Percentiles rank a stretch among this genome's conserved stretches.
These are phyloP conservation scores for Denticeps clupeoides DNA, from an alignment of 2,797 vertebrate genomes.

Conservation along the genomic window DNA sequence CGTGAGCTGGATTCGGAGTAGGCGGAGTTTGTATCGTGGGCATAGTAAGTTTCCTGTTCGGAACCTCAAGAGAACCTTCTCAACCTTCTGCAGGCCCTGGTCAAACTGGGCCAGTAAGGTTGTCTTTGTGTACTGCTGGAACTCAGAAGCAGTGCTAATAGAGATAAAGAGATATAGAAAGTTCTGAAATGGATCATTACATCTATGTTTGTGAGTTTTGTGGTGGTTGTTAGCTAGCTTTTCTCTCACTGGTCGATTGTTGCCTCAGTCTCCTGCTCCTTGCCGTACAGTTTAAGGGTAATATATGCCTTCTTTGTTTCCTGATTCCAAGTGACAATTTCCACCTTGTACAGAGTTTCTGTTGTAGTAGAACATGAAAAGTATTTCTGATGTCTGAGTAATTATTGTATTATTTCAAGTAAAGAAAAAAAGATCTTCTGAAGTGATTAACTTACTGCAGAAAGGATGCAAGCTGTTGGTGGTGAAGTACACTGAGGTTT, in stretches of 20 bases:
- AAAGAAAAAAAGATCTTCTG: background rate
- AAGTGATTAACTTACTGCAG: constrained; percentile 51
- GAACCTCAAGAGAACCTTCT: constrained; percentile 48
- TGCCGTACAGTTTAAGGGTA: constrained; percentile 45
- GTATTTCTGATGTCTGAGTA: background rate
- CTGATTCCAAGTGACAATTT: constrained; percentile 57
- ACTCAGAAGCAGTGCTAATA: constrained; percentile 42
- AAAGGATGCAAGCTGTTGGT: constrained; percentile 48
- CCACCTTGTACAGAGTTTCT: constrained; percentile 51
- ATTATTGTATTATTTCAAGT: background rate
- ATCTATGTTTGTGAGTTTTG: background rate
- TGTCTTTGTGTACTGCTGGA: constrained; percentile 41
- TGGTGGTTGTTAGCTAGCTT: background rate
- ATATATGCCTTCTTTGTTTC: constrained; percentile 45
- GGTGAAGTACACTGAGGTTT: constrained; percentile 47
- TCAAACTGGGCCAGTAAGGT: constrained; percentile 52
- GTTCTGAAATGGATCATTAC: background rate
- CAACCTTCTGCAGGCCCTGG: constrained; percentile 34
- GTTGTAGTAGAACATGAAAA: background rate
- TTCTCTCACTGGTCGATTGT: constrained; percentile 52
- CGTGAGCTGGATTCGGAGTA: constrained; percentile 50
- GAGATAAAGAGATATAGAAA: background rate
- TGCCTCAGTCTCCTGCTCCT: constrained; percentile 35
- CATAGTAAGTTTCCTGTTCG: constrained; percentile 32
- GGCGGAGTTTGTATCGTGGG: constrained; percentile 49